phyloP scores from a whole-genome alignment of 2,113 vertebrate species.

The Burhinus bistriatus region DNA sequence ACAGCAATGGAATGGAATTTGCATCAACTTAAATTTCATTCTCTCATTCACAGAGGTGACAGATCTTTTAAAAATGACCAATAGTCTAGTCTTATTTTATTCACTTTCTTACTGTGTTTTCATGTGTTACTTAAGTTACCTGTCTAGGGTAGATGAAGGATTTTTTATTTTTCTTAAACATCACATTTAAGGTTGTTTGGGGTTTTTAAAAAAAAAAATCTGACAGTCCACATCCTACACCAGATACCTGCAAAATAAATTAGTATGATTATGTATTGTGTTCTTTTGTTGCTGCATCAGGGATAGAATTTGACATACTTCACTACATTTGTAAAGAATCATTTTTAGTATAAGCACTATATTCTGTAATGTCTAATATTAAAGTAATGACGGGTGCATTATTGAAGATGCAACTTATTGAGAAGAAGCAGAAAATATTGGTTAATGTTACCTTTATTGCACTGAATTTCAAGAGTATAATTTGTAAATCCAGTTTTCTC shows the following conservation, averaged over 20 bases:
- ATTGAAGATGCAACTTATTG: not conserved
- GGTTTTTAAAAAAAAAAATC: not conserved
- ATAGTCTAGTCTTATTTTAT: not conserved
- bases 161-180: constrained; percentile 1
- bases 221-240: not conserved
- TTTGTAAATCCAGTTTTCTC: not conserved
- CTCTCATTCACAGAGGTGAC: not conserved
- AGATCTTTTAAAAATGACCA: not conserved
- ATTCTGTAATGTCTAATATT: not conserved
- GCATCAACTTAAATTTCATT: not conserved
- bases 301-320: constrained; percentile 17
- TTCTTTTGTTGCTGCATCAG: not conserved
- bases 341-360: not conserved
- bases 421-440: not conserved
- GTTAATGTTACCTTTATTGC: constrained; percentile 13
- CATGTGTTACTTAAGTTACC: not conserved
- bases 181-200: not conserved
- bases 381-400: not conserved
- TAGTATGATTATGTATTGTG: not conserved
- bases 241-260: not conserved
- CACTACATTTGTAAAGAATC: not conserved
- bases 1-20: not conserved
- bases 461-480: constrained; percentile 55
- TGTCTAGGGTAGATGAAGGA: not conserved
- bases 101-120: not conserved